Conservation (phyloP, 2,113 vertebrate genomes). For the Myiagra hebetior region DNA sequence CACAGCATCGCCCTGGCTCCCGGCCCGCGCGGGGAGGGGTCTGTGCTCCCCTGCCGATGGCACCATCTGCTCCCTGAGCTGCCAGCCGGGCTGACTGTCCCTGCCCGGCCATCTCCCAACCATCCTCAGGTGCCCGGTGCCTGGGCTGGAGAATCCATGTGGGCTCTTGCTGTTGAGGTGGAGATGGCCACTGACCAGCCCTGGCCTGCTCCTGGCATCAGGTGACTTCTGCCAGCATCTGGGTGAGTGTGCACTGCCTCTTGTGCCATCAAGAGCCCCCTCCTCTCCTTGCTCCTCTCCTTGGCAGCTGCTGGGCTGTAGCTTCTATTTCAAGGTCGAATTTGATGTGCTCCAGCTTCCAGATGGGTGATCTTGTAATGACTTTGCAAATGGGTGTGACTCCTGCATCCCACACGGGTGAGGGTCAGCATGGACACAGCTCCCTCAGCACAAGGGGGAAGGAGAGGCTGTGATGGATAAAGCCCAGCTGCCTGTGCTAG, state of each 20-base stretch:
- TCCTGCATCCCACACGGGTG: accelerated
- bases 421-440: neutral
- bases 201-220: neutral
- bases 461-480: neutral
- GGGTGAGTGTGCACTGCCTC: accelerated
- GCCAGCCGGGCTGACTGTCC: neutral
- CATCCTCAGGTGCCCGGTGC: accelerated
- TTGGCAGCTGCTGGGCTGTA: neutral
- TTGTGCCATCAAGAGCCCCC: neutral
- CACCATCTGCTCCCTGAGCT: slow-evolving; percentile 22
- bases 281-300: neutral
- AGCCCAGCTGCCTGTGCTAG: neutral
- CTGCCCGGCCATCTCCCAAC: neutral
- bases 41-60: neutral
- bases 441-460: neutral
- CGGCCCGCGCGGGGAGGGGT: accelerated
- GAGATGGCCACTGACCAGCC: neutral
- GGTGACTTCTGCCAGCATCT: neutral
- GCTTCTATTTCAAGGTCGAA: neutral
- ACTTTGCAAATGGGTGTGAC: neutral
- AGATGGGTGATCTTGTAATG: neutral
- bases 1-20: neutral
- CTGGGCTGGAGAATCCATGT: neutral
- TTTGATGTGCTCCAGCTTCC: neutral
- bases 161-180: neutral